A percentile compares a stretch with the other conserved stretches of the same genome.
Evolutionary conservation across 1,140 invertebrate genomes (phyloP).

Genomic region (Apolygus lucorum): DNA sequence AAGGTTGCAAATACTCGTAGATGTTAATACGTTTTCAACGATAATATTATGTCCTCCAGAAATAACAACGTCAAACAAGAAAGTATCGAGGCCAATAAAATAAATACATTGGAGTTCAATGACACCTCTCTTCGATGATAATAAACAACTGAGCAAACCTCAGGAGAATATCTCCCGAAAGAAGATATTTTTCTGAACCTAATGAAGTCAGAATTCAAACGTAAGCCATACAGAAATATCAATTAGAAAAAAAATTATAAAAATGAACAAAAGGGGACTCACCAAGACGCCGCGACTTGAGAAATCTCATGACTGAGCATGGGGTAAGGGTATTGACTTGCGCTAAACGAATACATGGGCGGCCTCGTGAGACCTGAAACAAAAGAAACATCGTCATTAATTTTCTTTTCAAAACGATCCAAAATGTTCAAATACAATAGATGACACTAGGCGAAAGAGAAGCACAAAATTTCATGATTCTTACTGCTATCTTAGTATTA

Average conservation of each 20-base stretch:
- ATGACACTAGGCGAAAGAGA: too few species aligned
- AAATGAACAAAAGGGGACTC: slow-evolving; percentile 43
- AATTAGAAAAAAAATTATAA: not conserved
- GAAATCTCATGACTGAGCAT: slow-evolving; percentile 91
- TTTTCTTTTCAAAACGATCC: not conserved
- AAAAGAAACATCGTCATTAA: slow-evolving; percentile 14
- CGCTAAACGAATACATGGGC: slow-evolving; percentile 79
- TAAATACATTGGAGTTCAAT: not conserved
- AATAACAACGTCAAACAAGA: too few species aligned
- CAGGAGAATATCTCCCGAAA: too few species aligned
- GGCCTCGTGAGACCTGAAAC: slow-evolving; percentile 71
- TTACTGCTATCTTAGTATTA: too few species aligned
- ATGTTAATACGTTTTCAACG: too few species aligned
- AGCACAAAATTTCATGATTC: too few species aligned
- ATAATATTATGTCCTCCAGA: too few species aligned
- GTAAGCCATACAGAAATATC: not conserved
- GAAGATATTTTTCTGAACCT: not conserved
- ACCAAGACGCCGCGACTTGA: slow-evolving; percentile 87
- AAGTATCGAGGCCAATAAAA: not conserved
- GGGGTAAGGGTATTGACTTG: slow-evolving; percentile 84
- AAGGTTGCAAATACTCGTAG: too few species aligned
- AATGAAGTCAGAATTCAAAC: not conserved
- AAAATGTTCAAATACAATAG: too few species aligned
- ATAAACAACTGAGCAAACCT: too few species aligned
- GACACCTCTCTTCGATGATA: not conserved